These are phyloP conservation scores for Cosmia pyralina DNA, from an alignment of 2,888 invertebrate species.

Conservation along the genomic window DNA sequence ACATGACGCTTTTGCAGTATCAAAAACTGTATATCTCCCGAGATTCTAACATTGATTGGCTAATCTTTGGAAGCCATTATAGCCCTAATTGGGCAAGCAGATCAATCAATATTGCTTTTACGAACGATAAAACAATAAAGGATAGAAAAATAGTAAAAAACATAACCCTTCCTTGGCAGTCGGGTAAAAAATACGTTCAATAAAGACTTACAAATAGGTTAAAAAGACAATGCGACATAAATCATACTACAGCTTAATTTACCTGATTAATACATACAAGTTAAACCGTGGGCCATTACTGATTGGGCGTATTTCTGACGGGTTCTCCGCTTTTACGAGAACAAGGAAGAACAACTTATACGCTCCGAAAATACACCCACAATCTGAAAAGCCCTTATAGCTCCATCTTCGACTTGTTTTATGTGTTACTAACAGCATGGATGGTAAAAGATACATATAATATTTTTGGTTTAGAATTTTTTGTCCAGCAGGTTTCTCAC, in stretches of 20 bases:
- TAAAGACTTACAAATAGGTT: background rate
- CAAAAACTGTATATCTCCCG: background rate
- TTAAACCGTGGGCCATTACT: background rate
- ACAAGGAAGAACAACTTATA: background rate
- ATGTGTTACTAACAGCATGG: slow-evolving; percentile 12
- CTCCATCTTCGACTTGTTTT: background rate
- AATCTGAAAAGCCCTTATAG: background rate
- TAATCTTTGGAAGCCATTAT: background rate
- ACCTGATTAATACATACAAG: background rate
- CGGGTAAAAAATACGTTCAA: background rate
- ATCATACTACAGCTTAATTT: too few relatives aligned
- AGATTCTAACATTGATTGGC: slow-evolving; percentile 15
- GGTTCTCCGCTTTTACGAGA: too few relatives aligned
- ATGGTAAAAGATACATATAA: slow-evolving; percentile 1
- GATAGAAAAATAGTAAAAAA: background rate
- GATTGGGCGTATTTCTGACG: background rate
- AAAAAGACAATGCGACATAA: background rate
- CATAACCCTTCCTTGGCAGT: too few relatives aligned
- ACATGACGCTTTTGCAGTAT: background rate
- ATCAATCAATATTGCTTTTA: slow-evolving; percentile 2
- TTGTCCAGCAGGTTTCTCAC: slow-evolving; percentile 1
- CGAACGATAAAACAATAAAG: slow-evolving; percentile 11
- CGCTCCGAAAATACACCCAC: background rate
- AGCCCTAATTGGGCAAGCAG: background rate
- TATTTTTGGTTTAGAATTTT: slow-evolving; percentile 25